Evolutionary conservation across 2,888 invertebrate genomes (phyloP).

Genomic region (Philopedon plagiatum): DNA sequence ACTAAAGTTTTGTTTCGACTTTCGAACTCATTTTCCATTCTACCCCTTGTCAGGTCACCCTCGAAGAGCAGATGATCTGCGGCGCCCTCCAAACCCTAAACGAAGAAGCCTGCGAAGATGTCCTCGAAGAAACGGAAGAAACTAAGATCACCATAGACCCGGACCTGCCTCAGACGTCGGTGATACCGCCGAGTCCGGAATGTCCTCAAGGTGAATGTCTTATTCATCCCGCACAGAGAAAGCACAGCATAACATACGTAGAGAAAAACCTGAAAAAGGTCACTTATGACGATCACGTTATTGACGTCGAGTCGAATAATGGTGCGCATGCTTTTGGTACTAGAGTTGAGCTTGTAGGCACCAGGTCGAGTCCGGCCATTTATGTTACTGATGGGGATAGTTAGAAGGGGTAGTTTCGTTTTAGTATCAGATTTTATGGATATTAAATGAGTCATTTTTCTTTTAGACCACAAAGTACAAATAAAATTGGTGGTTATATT

Average conservation of each 20-base stretch:
- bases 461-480: conserved; percentile 1
- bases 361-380: conserved; percentile 35
- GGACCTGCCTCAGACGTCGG: conserved; percentile 65
- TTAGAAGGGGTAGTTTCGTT: background rate
- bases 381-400: conserved; percentile 31
- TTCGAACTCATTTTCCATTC: too few relatives aligned
- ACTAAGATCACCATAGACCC: conserved; percentile 59
- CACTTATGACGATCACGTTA: conserved; percentile 54
- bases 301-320: background rate
- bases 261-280: conserved; percentile 56
- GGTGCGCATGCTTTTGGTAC: background rate
- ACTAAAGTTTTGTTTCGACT: too few relatives aligned
- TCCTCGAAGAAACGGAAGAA: conserved; percentile 76
- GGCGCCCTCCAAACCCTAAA: conserved; percentile 93
- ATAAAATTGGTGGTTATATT: background rate
- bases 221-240: conserved; percentile 40
- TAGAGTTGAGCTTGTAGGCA: background rate
- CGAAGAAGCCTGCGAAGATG: conserved; percentile 94
- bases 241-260: conserved; percentile 39
- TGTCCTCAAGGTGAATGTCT: conserved; percentile 65
- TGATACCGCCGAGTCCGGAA: conserved; percentile 68
- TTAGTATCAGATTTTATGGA: background rate
- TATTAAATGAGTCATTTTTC: too few relatives aligned
- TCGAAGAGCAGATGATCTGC: conserved; percentile 96
- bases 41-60: conserved; percentile 93